Base-by-base conservation (phyloP, 2,888 invertebrate species). In the Scelioninae gen. 2 region DNA sequence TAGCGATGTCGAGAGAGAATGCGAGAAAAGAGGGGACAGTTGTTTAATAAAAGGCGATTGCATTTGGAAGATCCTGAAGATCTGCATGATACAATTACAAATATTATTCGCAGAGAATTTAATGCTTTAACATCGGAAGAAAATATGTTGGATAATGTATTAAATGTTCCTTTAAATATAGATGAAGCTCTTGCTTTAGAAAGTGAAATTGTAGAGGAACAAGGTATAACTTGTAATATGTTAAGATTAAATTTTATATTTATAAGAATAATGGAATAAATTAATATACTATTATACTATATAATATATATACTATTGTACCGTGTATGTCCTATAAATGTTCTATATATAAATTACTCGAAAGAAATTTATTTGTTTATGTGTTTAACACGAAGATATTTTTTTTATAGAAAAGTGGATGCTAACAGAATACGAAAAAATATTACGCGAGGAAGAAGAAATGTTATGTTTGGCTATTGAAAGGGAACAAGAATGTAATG, bases 351-450 rank as follows among this genome's bases (percentile, higher is more conserved):
- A n/a, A n/a, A n/a, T n/a, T n/a, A n/a, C n/a, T n/a, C n/a, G n/a
- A n/a, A n/a, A n/a, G n/a, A n/a, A n/a, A n/a, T n/a, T n/a, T n/a
- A n/a, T n/a, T n/a, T n/a, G n/a, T n/a, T n/a, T n/a, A n/a, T n/a
- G n/a, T n/a, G n/a, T n/a, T n/a, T n/a, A n/a, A n/a, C n/a, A n/a
- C n/a, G n/a, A n/a, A n/a, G n/a, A n/a, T n/a, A n/a, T 7, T 2
- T 25, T 48, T 33, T 60, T 74, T 73, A 13, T 65, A 84, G 86
- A 84, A 73, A 76, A 82, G 75, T 84, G 83, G 83, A 83, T 86
- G 46, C 57, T 85, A 10, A 65, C 79, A 64, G 85, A 86, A 55
- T 87, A 86, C 58, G 82, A 86, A 55, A 83, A 74, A 69, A 69
- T 84, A 71, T 69, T 80, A 7, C 74, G 79, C 58, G 79, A 82